Percentiles rank a stretch among this genome's conserved stretches.
Evolutionary conservation across 2,113 vertebrate genomes (phyloP).

Genomic region (Macroglossus sobrinus): DNA sequence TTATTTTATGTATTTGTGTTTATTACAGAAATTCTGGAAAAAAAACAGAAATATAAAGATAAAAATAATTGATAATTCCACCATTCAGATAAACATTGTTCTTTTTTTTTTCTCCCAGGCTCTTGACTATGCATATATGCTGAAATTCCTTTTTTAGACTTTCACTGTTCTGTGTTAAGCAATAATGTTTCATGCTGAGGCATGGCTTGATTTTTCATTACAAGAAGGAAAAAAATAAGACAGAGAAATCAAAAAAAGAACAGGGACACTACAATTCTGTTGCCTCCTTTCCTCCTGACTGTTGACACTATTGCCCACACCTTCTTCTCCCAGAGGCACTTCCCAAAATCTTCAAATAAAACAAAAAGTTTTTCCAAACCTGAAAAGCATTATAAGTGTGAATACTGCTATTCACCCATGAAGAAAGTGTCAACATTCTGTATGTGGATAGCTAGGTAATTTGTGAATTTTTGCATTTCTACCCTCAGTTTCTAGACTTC

Average conservation of each 20-base stretch:
- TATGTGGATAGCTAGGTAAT: neutral
- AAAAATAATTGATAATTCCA: constrained; percentile 24
- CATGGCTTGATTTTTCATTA: neutral
- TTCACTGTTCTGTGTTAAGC: constrained; percentile 28
- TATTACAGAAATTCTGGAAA: constrained; percentile 19
- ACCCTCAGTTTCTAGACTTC: neutral
- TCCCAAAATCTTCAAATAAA: neutral
- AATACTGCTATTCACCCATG: neutral
- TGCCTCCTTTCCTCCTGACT: neutral
- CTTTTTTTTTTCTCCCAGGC: neutral
- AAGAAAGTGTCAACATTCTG: neutral
- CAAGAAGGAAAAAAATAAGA: neutral
- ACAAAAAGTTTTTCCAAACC: neutral
- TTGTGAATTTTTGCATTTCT: neutral
- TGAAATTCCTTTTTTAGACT: neutral
- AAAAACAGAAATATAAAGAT: neutral
- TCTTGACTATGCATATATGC: neutral
- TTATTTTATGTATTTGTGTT: neutral
- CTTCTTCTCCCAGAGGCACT: neutral
- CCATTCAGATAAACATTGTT: neutral
- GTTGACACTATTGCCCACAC: neutral
- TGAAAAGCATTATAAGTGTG: neutral
- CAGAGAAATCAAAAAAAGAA: neutral
- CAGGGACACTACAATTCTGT: neutral
- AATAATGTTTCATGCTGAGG: neutral